Conservation (phyloP, 2,888 invertebrate genomes). For the Coleophora flavipennella region DNA sequence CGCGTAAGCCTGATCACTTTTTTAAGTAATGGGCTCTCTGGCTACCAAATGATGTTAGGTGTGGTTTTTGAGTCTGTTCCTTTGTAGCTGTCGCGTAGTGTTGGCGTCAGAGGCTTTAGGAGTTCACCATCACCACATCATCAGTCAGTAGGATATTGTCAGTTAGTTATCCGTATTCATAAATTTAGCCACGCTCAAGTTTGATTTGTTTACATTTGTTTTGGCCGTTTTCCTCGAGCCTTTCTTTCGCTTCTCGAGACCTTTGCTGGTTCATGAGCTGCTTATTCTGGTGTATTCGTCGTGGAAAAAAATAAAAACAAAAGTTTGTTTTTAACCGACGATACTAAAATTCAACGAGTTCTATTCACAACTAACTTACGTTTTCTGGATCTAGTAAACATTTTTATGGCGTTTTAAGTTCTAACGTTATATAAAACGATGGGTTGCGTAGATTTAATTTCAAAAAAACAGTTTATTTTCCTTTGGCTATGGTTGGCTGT, state of each 20-base stretch:
- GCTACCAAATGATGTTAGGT: no score
- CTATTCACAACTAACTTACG: conserved; percentile 32
- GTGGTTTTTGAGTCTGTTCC: conserved; percentile 37
- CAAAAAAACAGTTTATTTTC: no score
- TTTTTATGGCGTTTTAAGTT: conserved; percentile 21
- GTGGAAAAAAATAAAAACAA: no score
- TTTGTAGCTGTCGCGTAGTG: conserved; percentile 21
- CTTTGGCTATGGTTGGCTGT: no score
- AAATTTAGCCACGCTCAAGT: conserved; percentile 18
- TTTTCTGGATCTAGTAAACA: conserved; percentile 62
- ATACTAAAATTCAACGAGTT: no score
- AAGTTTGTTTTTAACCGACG: no score
- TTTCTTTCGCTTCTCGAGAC: conserved; percentile 33
- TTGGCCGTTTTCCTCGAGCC: conserved; percentile 34
- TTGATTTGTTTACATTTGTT: conserved; percentile 29
- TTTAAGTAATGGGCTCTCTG: no score
- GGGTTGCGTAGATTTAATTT: no score
- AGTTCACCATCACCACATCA: conserved; percentile 16
- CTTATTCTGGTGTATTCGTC: conserved; percentile 38
- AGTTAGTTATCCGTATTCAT: conserved; percentile 49
- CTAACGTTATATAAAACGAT: no score
- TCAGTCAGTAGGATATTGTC: conserved; percentile 41
- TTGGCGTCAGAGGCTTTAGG: conserved; percentile 16
- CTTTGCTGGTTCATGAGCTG: conserved; percentile 17
- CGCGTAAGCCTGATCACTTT: conserved; percentile 21